These are phyloP conservation scores for Melikaiella ostensackeni DNA, from an alignment of 2,888 invertebrate species.

Conservation along the genomic window DNA sequence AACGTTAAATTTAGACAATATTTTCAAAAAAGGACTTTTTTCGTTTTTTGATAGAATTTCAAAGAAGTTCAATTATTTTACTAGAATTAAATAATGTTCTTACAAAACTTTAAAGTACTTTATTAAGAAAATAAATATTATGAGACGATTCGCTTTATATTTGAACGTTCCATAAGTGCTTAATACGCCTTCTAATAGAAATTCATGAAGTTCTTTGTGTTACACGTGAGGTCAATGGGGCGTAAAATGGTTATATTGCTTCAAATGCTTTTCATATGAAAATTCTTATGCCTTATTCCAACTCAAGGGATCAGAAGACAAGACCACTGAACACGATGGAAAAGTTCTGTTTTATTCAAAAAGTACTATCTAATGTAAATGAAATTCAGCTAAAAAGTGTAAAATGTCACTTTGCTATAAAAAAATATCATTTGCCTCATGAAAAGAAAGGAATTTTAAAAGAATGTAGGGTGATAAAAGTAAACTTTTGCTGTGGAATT, in stretches of 20 bases:
- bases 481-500: background rate
- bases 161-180: background rate
- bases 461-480: background rate
- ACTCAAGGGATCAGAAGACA: background rate
- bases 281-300: slow-evolving; percentile 4
- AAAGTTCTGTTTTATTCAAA: background rate
- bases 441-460: background rate
- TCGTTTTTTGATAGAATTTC: too few species aligned
- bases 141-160: background rate
- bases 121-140: background rate
- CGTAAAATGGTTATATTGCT: slow-evolving; percentile 9
- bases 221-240: slow-evolving; percentile 14
- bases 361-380: background rate
- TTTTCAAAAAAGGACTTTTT: too few species aligned
- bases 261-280: slow-evolving; percentile 26
- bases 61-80: too few species aligned
- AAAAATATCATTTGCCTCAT: too few species aligned
- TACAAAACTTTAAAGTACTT: too few species aligned
- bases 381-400: background rate
- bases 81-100: too few species aligned
- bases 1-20: too few species aligned
- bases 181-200: background rate
- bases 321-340: background rate
- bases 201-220: slow-evolving; percentile 18
- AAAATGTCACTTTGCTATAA: background rate